Percentiles rank a stretch among this genome's conserved stretches.
Conservation (phyloP, 2,797 vertebrate species). For the Strix occidentalis region DNA sequence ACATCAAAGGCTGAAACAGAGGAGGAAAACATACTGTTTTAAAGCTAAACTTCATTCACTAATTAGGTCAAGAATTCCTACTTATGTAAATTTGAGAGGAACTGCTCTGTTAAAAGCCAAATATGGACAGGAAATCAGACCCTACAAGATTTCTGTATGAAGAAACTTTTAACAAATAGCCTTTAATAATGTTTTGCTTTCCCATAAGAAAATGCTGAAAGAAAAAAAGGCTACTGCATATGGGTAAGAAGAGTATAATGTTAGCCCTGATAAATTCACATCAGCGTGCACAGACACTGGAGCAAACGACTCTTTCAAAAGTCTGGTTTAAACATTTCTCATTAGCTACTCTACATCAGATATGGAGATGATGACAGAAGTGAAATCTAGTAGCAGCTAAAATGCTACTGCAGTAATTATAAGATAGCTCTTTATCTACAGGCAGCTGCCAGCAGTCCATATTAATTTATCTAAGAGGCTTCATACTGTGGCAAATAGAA, state of each 20-base stretch:
- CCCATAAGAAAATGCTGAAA: background rate
- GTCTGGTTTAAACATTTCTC: background rate
- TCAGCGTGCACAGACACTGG: background rate
- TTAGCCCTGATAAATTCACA: background rate
- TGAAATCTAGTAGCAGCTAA: slow-evolving; percentile 29
- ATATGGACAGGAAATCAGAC: background rate
- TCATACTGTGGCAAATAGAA: background rate
- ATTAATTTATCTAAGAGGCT: slow-evolving; percentile 13
- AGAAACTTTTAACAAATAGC: background rate
- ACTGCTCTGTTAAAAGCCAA: background rate
- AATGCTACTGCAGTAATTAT: slow-evolving; percentile 32
- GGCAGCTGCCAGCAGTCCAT: slow-evolving; percentile 18
- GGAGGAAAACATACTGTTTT: background rate
- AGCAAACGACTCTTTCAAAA: background rate
- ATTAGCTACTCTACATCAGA: slow-evolving; percentile 4
- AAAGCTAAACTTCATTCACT: background rate
- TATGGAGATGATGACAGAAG: background rate
- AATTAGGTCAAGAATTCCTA: slow-evolving; percentile 7
- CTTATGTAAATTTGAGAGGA: background rate
- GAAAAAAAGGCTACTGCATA: background rate
- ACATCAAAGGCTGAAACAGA: background rate
- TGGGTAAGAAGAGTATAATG: background rate
- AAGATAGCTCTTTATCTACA: slow-evolving; percentile 33
- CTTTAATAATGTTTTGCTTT: slow-evolving; percentile 10
- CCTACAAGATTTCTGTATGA: background rate